A percentile compares a stretch with the other conserved stretches of the same genome.
phyloP scores from a whole-genome alignment of 2,888 invertebrate species.

The Tachina fera region DNA sequence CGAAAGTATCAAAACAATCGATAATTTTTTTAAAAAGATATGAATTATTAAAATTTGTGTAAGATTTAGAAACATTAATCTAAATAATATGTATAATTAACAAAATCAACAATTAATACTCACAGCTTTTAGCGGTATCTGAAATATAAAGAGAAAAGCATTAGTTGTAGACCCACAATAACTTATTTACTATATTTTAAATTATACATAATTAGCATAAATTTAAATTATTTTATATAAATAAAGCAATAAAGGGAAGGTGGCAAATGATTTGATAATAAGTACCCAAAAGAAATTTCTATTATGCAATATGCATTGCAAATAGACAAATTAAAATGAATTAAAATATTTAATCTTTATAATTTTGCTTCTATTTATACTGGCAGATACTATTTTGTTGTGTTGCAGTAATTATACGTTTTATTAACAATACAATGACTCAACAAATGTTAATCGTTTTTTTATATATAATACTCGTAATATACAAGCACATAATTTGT shows the following conservation, averaged over 20 bases:
- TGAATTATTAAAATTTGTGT: neutral
- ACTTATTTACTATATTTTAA: neutral
- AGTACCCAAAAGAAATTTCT: neutral
- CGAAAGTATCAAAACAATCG: no score
- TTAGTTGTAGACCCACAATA: neutral
- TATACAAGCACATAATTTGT: neutral
- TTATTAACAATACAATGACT: slow-evolving; percentile 7
- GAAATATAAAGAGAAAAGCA: slow-evolving; percentile 72
- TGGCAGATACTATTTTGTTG: neutral
- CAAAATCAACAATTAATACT: slow-evolving; percentile 66
- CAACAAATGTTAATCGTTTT: neutral
- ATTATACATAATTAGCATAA: no score
- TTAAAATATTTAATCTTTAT: neutral
- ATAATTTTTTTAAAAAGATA: neutral
- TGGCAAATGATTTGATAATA: neutral
- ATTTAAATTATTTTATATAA: neutral
- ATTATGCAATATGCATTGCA: slow-evolving; percentile 1
- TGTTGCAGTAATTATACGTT: neutral
- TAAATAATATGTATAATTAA: neutral
- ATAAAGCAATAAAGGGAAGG: neutral
- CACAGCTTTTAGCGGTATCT: slow-evolving; percentile 76
- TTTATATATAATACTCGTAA: neutral
- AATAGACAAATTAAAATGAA: slow-evolving; percentile 1
- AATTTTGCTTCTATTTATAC: neutral
- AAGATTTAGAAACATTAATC: neutral